Evolutionary conservation across 2,797 vertebrate genomes (phyloP).

Genomic region (Argya squamiceps): DNA sequence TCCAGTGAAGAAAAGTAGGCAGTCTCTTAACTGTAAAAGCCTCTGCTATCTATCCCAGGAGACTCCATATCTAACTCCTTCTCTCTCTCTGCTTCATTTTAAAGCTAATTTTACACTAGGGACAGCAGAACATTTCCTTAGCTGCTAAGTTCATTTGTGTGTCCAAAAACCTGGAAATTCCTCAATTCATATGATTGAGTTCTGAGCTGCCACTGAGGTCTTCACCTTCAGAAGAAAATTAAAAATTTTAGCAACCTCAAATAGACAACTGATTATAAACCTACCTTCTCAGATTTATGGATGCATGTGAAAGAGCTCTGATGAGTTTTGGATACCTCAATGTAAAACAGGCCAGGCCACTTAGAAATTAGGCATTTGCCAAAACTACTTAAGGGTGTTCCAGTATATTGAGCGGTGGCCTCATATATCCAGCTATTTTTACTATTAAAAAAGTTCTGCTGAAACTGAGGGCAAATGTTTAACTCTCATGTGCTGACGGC

Average conservation of each 20-base stretch:
- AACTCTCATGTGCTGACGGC: neutral
- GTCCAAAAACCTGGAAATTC: neutral
- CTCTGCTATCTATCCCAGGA: neutral
- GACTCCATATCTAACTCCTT: neutral
- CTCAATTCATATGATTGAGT: neutral
- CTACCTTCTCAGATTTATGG: neutral
- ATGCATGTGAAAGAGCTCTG: neutral
- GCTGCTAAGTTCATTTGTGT: neutral
- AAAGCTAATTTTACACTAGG: neutral
- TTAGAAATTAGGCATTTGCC: neutral
- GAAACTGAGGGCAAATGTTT: neutral
- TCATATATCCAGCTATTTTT: neutral
- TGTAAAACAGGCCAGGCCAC: neutral
- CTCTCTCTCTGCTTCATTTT: neutral
- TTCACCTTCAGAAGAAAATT: neutral
- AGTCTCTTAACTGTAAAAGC: neutral
- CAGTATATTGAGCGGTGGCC: neutral
- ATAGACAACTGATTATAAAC: neutral
- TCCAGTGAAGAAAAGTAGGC: neutral
- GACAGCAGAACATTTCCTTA: neutral
- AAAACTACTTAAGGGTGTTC: neutral
- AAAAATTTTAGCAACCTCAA: neutral
- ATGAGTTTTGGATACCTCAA: neutral
- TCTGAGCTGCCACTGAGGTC: neutral
- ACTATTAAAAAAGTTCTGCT: neutral